Evolutionary conservation across 2,797 vertebrate genomes (phyloP).

Genomic region (Stomatorhinus walkeri): DNA sequence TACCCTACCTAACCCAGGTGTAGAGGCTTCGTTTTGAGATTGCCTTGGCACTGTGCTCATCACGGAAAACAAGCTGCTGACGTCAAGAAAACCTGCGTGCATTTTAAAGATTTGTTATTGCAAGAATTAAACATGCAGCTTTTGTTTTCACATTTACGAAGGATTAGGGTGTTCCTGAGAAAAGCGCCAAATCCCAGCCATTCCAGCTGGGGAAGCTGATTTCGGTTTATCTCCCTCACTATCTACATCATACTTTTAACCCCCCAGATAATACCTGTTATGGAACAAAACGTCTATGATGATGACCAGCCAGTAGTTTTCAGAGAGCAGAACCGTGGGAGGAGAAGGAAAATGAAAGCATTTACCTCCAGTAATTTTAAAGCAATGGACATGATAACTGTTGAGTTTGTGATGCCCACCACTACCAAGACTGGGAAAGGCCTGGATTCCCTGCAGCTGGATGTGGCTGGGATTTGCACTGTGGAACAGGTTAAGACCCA

Average conservation of each 20-base stretch:
- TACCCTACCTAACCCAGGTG: neutral
- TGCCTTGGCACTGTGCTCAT: neutral
- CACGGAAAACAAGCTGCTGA: neutral
- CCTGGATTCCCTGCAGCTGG: constrained; percentile 65
- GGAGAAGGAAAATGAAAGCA: constrained; percentile 86
- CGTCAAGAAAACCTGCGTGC: neutral
- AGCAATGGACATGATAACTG: constrained; percentile 76
- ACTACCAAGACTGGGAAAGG: constrained; percentile 59
- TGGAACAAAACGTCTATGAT: constrained; percentile 72
- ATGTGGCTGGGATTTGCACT: constrained; percentile 84
- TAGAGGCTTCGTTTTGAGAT: neutral
- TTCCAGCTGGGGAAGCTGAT: neutral
- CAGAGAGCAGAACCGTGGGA: constrained; percentile 71
- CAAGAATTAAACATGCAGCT: neutral
- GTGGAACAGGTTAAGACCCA: constrained; percentile 94
- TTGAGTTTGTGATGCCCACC: constrained; percentile 87
- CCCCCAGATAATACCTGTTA: constrained; percentile 63
- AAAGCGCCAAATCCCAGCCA: neutral
- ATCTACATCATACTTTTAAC: neutral
- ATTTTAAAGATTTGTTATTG: neutral
- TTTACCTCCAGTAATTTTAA: constrained; percentile 55
- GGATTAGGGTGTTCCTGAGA: neutral
- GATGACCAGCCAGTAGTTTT: constrained; percentile 69
- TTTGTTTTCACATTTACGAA: neutral
- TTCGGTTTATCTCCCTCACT: neutral